Percentiles rank a stretch among this genome's conserved stretches.
Evolutionary conservation across 2,888 invertebrate species (phyloP).

Genomic region (Archips crataeganus): DNA sequence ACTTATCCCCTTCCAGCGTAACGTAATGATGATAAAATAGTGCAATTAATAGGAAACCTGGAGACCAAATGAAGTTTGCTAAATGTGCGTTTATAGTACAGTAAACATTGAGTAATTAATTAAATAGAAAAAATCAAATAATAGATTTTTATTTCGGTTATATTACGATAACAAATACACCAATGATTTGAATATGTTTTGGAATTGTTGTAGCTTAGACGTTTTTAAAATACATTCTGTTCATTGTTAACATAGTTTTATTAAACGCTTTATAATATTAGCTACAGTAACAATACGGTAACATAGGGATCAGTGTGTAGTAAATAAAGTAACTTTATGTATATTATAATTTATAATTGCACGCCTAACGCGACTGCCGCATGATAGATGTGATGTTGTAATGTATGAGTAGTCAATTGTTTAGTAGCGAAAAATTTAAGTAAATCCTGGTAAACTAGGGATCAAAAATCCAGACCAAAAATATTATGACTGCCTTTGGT

Average conservation of each 20-base stretch:
- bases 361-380: not conserved
- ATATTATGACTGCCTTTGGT: no score
- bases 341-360: not conserved
- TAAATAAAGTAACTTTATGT: not conserved
- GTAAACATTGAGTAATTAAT: no score
- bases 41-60: not conserved
- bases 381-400: conserved; percentile 1
- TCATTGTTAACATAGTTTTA: not conserved
- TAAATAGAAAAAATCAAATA: not conserved
- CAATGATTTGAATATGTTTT: not conserved
- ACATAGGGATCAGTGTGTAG: not conserved
- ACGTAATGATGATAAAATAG: not conserved
- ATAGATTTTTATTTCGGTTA: not conserved
- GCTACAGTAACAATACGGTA: not conserved
- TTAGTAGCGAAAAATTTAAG: not conserved
- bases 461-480: no score
- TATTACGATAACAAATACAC: not conserved
- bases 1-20: not conserved
- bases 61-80: no score
- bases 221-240: not conserved
- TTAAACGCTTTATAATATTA: not conserved
- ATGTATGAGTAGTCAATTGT: not conserved
- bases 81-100: no score
- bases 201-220: not conserved
- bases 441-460: no score